These are phyloP conservation scores for Dasypogon diadema DNA, from an alignment of 2,888 invertebrate species.

Conservation along the genomic window DNA sequence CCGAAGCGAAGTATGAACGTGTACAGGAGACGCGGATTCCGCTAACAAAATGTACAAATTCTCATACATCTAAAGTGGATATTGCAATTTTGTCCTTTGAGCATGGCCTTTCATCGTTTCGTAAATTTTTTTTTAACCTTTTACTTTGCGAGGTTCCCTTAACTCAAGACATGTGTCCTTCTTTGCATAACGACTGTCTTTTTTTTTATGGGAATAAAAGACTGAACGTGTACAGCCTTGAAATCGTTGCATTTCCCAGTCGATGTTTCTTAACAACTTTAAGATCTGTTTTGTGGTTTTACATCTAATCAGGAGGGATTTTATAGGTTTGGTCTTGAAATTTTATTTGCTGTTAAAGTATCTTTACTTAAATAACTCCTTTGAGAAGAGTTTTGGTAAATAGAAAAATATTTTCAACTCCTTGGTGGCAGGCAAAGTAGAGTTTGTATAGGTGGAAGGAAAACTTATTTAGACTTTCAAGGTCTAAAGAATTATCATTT, in stretches of 20 bases:
- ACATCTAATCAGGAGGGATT: slow-evolving; percentile 31
- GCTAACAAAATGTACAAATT: slow-evolving; percentile 52
- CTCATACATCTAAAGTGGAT: slow-evolving; percentile 51
- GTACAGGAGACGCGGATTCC: slow-evolving; percentile 22
- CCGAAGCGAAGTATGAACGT: neutral
- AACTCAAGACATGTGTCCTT: slow-evolving; percentile 42
- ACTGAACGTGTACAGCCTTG: slow-evolving; percentile 46
- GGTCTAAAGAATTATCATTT: too few relatives aligned
- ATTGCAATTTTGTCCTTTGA: slow-evolving; percentile 54
- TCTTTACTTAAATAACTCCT: neutral
- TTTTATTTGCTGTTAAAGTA: neutral
- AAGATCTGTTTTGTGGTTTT: slow-evolving; percentile 19
- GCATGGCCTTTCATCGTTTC: slow-evolving; percentile 48
- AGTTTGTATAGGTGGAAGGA: too few relatives aligned
- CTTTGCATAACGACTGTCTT: slow-evolving; percentile 48
- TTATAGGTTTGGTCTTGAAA: slow-evolving; percentile 11
- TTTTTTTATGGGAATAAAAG: slow-evolving; percentile 39
- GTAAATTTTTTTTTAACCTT: slow-evolving; percentile 19
- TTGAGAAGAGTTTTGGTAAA: too few relatives aligned
- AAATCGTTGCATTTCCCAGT: slow-evolving; percentile 50
- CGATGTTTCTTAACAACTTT: slow-evolving; percentile 31
- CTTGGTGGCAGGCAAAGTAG: too few relatives aligned
- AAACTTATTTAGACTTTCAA: too few relatives aligned
- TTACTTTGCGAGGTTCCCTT: slow-evolving; percentile 10
- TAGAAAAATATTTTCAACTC: too few relatives aligned